phyloP scores from a whole-genome alignment of 2,888 invertebrate genomes.

The Drosophila anomalipes region DNA sequence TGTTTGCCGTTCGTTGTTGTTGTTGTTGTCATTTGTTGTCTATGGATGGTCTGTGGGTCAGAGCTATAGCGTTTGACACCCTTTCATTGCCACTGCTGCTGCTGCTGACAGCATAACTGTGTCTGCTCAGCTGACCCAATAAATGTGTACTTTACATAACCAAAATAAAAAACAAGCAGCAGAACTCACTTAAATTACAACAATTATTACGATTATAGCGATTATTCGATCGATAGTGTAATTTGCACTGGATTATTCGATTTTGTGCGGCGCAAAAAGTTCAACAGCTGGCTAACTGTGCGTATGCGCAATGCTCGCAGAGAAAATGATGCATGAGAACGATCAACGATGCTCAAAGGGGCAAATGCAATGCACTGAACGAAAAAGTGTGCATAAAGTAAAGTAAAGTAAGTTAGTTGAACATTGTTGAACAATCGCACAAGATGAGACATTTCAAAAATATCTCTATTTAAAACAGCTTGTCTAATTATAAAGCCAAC shows the following conservation, averaged over 20 bases:
- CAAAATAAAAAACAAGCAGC: constrained; percentile 24
- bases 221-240: constrained; percentile 13
- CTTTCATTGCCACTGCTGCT: constrained; percentile 31
- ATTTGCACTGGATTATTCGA: constrained; percentile 24
- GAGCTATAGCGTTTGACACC: constrained; percentile 64
- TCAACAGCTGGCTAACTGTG: constrained; percentile 49
- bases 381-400: not conserved
- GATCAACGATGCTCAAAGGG: constrained; percentile 2
- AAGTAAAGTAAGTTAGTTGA: not conserved
- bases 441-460: not conserved
- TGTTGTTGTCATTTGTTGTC: constrained; percentile 14
- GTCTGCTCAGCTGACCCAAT: constrained; percentile 42
- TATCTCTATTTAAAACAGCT: not conserved
- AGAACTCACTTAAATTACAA: constrained; percentile 23
- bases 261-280: constrained; percentile 10
- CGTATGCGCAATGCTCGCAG: constrained; percentile 50
- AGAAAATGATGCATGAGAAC: constrained; percentile 28
- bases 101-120: constrained; percentile 28
- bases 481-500: not conserved
- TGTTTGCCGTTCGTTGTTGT: constrained; percentile 4
- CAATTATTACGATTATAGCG: constrained; percentile 27
- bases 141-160: constrained; percentile 47
- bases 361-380: constrained; percentile 4
- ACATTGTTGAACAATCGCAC: not conserved
- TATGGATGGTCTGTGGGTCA: constrained; percentile 61